phyloP scores from a whole-genome alignment of 2,888 invertebrate genomes.

The Leptopilina drosophilae region DNA sequence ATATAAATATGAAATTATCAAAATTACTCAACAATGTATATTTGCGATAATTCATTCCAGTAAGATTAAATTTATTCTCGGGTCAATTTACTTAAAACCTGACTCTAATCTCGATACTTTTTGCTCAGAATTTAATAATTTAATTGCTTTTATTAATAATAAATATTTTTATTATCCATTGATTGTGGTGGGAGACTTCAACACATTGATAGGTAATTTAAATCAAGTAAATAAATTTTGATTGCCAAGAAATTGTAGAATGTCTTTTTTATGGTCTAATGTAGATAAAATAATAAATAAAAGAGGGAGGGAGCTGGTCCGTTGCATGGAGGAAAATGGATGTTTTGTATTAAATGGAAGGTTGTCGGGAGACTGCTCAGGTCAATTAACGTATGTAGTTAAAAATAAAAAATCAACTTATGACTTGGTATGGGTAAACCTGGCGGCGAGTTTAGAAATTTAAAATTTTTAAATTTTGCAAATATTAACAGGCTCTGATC shows the following conservation, averaged over 20 bases:
- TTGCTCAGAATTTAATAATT: not conserved
- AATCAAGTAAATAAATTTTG: not conserved
- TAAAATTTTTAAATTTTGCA: not conserved
- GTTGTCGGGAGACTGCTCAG: not conserved
- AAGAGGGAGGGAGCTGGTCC: too few species aligned
- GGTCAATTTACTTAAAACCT: not conserved
- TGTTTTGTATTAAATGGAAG: not conserved
- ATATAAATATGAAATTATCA: not conserved
- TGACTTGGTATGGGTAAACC: not conserved
- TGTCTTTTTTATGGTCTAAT: not conserved
- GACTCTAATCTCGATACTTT: not conserved
- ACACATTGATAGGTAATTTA: not conserved
- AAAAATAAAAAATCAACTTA: slow-evolving; percentile 1
- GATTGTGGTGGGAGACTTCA: not conserved
- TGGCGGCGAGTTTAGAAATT: not conserved
- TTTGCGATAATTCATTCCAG: not conserved
- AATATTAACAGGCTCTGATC: not conserved
- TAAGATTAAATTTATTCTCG: not conserved
- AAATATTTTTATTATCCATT: not conserved
- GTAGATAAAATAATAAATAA: not conserved
- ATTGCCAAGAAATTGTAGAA: not conserved
- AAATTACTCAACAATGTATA: not conserved
- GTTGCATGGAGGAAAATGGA: not conserved
- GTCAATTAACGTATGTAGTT: not conserved
- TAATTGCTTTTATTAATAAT: not conserved